These are phyloP conservation scores for Drosophila greeni DNA, from an alignment of 2,888 invertebrate species.

Conservation along the genomic window DNA sequence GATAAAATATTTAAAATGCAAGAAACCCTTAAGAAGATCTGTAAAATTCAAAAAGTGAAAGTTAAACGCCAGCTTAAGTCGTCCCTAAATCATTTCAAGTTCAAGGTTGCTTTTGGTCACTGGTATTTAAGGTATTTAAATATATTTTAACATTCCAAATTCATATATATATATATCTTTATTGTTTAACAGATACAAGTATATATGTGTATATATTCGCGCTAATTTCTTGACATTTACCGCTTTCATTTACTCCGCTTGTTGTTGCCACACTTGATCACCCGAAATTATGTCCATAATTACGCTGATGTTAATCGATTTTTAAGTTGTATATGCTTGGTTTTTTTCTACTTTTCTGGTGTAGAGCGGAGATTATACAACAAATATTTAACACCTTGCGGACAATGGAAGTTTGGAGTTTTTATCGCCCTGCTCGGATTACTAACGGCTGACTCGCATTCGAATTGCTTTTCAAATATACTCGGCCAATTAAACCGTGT, in stretches of 20 bases:
- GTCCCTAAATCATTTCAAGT: constrained; percentile 54
- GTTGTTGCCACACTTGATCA: constrained; percentile 60
- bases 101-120: constrained; percentile 60
- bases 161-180: neutral
- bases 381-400: constrained; percentile 67
- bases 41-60: constrained; percentile 37
- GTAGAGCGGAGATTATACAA: constrained; percentile 41
- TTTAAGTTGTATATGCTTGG: constrained; percentile 58
- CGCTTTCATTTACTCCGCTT: constrained; percentile 49
- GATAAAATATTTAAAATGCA: constrained; percentile 50
- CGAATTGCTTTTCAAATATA: constrained; percentile 44
- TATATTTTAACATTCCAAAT: constrained; percentile 24
- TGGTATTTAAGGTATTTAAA: constrained; percentile 55
- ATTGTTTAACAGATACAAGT: neutral
- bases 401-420: constrained; percentile 50
- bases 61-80: constrained; percentile 18
- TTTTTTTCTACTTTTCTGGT: constrained; percentile 14
- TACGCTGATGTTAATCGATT: constrained; percentile 67
- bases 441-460: constrained; percentile 26
- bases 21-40: constrained; percentile 59
- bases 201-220: constrained; percentile 19
- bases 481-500: constrained; percentile 38
- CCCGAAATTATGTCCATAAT: constrained; percentile 68
- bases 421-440: constrained; percentile 32
- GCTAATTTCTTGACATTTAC: constrained; percentile 61